Evolutionary conservation across 1,140 invertebrate genomes (phyloP), one percentile per base, ranked within the genome.

Genomic region (Pachyrhynchus sulphureomaculatus): DNA sequence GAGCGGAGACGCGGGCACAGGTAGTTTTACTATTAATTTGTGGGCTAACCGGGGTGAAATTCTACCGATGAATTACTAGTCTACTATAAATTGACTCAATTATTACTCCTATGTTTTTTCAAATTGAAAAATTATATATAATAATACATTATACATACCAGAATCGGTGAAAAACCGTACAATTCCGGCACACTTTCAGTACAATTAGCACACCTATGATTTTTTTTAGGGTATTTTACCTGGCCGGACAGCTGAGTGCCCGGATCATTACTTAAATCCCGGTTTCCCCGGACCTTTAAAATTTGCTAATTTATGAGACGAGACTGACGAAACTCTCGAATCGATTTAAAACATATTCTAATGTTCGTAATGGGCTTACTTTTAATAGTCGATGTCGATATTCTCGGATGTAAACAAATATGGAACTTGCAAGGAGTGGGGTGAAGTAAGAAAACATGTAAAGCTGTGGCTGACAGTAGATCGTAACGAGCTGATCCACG

Each of bases 331-430:
- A 32, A 24, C 6, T 26, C 36, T 33, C 29, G 23, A 20, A 51
- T 34, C 23, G 23, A 48, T 26, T 48, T 32, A 21, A n/a, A 15
- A 48, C 45, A 48, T n/a, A 26, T 23, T 48, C 29, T 48, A 44
- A 18, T 4, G 49, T 5, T n/a, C 32, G 21, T 21, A 26, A 8
- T 4, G 26, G 18, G 4, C 13, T 13, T 49, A 49, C 20, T 24
- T 23, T 53, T 53, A 53, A 37, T 12, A 41, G 42, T 36, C 54
- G 66, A 62, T 56, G 57, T 57, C n/a, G n/a, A n/a, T n/a, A n/a
- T n/a, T n/a, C n/a, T n/a, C 55, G 36, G 64, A 70, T 68, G 68
- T 72, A 72, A 72, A 72, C 71, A 72, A 72, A 72, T 66, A 70
- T 70, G 70, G 65, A 41, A 41, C 15, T 18, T 41, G 37, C n/a